Evolutionary conservation across 2,888 invertebrate species (phyloP).

Genomic region (Rhingia rostrata): DNA sequence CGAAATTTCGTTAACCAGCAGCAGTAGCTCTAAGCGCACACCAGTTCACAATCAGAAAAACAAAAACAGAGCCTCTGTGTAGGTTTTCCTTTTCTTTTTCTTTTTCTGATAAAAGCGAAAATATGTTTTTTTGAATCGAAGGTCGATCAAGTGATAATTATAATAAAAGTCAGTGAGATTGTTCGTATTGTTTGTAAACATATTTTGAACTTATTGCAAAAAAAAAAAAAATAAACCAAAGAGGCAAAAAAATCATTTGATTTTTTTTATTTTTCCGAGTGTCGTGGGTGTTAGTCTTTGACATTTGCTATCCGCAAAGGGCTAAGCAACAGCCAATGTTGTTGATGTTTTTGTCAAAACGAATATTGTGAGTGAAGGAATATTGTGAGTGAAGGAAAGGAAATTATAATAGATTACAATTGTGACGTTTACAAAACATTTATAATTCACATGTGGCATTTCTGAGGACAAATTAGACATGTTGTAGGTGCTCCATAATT

Average conservation of each 20-base stretch:
- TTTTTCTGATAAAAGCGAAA: constrained; percentile 15
- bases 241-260: neutral
- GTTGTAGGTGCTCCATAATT: too few relatives aligned
- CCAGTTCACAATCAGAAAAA: constrained; percentile 14
- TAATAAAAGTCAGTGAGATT: constrained; percentile 30
- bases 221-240: neutral
- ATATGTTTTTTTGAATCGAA: constrained; percentile 46
- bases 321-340: neutral
- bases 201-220: constrained; percentile 1
- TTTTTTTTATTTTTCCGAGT: constrained; percentile 4
- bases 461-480: too few relatives aligned
- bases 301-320: constrained; percentile 8
- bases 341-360: too few relatives aligned
- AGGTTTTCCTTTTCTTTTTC: constrained; percentile 5
- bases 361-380: too few relatives aligned
- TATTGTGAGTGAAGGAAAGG: too few relatives aligned
- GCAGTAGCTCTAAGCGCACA: neutral
- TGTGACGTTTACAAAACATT: too few relatives aligned
- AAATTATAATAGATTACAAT: too few relatives aligned
- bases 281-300: constrained; percentile 1
- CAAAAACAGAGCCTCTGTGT: constrained; percentile 7
- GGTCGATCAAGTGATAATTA: constrained; percentile 60
- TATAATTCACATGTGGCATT: too few relatives aligned
- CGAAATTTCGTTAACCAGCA: constrained; percentile 44
- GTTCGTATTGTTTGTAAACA: constrained; percentile 7